phyloP scores from a whole-genome alignment of 2,888 invertebrate species.

The Thecocarcelia acutangulata region DNA sequence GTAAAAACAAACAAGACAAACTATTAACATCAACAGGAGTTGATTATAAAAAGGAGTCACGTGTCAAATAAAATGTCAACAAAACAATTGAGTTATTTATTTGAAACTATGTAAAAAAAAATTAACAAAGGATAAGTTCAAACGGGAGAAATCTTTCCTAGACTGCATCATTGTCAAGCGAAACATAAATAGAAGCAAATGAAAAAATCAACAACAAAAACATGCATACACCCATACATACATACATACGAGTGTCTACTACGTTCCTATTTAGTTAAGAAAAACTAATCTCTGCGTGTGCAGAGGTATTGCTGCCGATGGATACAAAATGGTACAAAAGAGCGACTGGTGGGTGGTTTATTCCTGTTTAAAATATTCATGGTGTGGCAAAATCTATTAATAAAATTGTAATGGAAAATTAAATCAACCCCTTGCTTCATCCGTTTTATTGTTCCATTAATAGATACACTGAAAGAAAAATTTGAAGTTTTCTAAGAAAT shows the following conservation, averaged over 20 bases:
- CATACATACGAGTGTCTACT: slow-evolving; percentile 1
- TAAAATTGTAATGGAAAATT: slow-evolving; percentile 59
- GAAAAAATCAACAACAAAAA: slow-evolving; percentile 60
- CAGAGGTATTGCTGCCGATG: slow-evolving; percentile 17
- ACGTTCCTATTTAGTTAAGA: neutral
- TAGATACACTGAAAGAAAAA: slow-evolving; percentile 35
- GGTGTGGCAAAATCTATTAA: slow-evolving; percentile 70
- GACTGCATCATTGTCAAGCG: slow-evolving; percentile 12
- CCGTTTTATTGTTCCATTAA: neutral
- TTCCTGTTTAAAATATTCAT: slow-evolving; percentile 61
- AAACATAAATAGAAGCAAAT: neutral
- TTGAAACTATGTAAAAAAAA: slow-evolving; percentile 61
- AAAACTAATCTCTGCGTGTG: neutral
- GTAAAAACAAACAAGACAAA: slow-evolving; percentile 44
- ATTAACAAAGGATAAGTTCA: neutral
- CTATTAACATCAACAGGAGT: slow-evolving; percentile 60
- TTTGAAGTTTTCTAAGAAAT: neutral
- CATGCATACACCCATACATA: slow-evolving; percentile 46
- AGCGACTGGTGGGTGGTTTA: slow-evolving; percentile 56
- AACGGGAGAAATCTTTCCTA: slow-evolving; percentile 27
- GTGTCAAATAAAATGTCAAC: slow-evolving; percentile 81
- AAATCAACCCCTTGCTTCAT: slow-evolving; percentile 49
- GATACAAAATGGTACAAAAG: slow-evolving; percentile 62
- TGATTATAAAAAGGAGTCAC: slow-evolving; percentile 76
- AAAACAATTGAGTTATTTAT: slow-evolving; percentile 81